phyloP scores from a whole-genome alignment of 2,888 invertebrate species.

The Lissocephala sabroskyi region DNA sequence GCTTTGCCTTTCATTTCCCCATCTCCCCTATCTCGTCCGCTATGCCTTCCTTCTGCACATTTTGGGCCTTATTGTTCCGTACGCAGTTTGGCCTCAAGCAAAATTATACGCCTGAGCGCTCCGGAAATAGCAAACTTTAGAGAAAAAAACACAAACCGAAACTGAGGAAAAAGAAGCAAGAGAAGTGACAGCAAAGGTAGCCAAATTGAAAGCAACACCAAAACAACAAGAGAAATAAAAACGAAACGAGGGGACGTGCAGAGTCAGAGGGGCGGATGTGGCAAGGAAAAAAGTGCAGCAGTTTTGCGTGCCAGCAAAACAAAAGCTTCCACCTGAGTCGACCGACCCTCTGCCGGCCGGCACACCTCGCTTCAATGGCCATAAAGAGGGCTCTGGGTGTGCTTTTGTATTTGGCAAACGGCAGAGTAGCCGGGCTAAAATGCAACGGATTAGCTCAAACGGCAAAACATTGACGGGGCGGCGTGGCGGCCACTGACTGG shows the following conservation, averaged over 20 bases:
- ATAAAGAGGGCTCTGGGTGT: not conserved
- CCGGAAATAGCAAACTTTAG: slow-evolving; percentile 63
- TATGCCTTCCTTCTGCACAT: not conserved
- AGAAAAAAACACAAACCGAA: slow-evolving; percentile 27
- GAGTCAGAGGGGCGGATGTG: not conserved
- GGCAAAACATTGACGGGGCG: slow-evolving; percentile 28
- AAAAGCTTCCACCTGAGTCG: slow-evolving; percentile 22
- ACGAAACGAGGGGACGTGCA: not conserved
- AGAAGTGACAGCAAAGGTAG: slow-evolving; percentile 33
- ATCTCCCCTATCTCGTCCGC: too few relatives aligned
- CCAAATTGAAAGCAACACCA: slow-evolving; percentile 58
- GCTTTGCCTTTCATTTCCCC: slow-evolving; percentile 28
- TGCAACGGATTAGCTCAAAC: slow-evolving; percentile 41
- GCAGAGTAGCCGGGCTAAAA: not conserved
- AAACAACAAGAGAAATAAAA: slow-evolving; percentile 18
- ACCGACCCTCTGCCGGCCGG: not conserved
- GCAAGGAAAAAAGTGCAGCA: slow-evolving; percentile 24
- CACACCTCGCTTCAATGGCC: slow-evolving; percentile 3
- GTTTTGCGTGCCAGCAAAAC: slow-evolving; percentile 8
- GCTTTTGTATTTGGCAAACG: slow-evolving; percentile 4
- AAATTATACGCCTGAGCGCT: slow-evolving; percentile 64
- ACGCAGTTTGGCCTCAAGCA: slow-evolving; percentile 56
- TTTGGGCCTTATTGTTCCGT: slow-evolving; percentile 46
- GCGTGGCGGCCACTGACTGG: not conserved
- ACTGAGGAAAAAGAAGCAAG: slow-evolving; percentile 1